These are phyloP conservation scores for Diabrotica virgifera DNA, from an alignment of 1,140 invertebrate genomes.

Conservation along the genomic window DNA sequence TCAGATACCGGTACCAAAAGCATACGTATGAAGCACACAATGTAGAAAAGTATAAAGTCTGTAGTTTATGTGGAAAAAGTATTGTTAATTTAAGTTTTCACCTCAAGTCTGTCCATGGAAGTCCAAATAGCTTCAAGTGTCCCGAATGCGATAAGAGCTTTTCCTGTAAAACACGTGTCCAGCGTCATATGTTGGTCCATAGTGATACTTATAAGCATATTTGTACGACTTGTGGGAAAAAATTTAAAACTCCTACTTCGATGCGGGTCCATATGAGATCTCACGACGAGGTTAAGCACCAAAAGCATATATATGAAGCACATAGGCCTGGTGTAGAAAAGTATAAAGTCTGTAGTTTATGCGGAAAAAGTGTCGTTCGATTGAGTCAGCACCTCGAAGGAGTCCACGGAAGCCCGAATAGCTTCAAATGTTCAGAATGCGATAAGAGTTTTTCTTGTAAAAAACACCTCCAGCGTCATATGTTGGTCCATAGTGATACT, in stretches of 20 bases:
- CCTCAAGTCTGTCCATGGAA: neutral
- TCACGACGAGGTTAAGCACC: constrained; percentile 65
- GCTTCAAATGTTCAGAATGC: constrained; percentile 23
- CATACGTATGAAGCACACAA: constrained; percentile 5
- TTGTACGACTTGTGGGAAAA: neutral
- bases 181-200: too few species aligned
- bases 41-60: constrained; percentile 21
- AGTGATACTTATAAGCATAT: too few species aligned
- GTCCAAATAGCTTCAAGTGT: too few species aligned
- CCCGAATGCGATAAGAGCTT: too few species aligned
- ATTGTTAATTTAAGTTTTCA: constrained; percentile 12
- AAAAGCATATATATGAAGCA: constrained; percentile 5
- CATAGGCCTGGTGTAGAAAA: constrained; percentile 17
- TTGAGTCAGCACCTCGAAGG: constrained; percentile 10
- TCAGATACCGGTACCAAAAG: neutral
- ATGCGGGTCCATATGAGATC: constrained; percentile 56
- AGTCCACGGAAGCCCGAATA: constrained; percentile 22
- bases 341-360: constrained; percentile 23
- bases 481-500: constrained; percentile 70
- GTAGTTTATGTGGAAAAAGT: constrained; percentile 21
- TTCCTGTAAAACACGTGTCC: too few species aligned
- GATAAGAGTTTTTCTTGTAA: constrained; percentile 22
- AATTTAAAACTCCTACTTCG: constrained; percentile 33
- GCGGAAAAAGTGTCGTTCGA: constrained; percentile 18
- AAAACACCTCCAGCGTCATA: constrained; percentile 38